These are phyloP conservation scores for Drosophila buzzatii DNA, from an alignment of 2,888 invertebrate species.

Conservation along the genomic window DNA sequence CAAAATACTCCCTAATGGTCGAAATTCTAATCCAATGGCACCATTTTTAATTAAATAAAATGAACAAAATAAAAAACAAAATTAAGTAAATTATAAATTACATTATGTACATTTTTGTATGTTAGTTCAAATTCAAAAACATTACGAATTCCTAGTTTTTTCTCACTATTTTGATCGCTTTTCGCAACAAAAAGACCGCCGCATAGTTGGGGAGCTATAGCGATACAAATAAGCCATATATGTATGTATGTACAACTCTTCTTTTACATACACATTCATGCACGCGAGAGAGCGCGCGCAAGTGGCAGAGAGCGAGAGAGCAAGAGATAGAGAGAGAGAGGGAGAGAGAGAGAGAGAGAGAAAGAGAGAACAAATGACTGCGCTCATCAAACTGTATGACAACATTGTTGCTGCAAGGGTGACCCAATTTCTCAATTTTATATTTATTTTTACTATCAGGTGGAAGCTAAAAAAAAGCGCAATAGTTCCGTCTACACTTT, in stretches of 20 bases:
- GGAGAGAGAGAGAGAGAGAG: not conserved
- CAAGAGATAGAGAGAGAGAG: not conserved
- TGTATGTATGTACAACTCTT: too few species aligned
- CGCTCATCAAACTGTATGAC: constrained; percentile 35
- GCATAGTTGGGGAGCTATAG: constrained; percentile 21
- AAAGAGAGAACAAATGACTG: constrained; percentile 3
- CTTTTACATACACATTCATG: not conserved
- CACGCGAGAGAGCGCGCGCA: not conserved
- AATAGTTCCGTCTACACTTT: constrained; percentile 45
- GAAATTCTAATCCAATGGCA: constrained; percentile 41
- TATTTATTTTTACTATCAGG: constrained; percentile 43
- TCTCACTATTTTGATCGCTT: not conserved
- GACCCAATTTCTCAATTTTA: constrained; percentile 49
- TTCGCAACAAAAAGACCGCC: not conserved
- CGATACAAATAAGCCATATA: not conserved
- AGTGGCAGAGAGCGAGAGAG: not conserved
- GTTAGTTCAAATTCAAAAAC: constrained; percentile 17
- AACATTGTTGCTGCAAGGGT: constrained; percentile 48
- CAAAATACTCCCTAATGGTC: constrained; percentile 56
- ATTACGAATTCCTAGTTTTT: constrained; percentile 8
- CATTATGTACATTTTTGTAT: not conserved
- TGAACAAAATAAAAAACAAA: constrained; percentile 26
- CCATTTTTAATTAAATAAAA: constrained; percentile 58
- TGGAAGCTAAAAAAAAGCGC: constrained; percentile 29
- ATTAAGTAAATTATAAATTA: constrained; percentile 18